Conservation (phyloP, 2,888 invertebrate species). For the Ligdia adustata region DNA sequence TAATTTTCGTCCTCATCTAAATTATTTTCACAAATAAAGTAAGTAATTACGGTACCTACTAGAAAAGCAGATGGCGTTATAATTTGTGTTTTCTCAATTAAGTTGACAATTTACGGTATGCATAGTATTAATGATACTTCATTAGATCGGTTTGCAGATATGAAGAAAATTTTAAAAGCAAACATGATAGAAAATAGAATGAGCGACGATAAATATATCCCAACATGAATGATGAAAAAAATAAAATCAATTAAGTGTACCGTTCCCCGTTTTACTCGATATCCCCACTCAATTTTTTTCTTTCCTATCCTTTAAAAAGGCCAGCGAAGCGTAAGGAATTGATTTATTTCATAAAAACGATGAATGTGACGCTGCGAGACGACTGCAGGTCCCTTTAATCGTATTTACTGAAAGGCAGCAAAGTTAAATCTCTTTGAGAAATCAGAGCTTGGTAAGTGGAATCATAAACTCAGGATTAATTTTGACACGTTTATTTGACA, state of each 20-base stretch:
- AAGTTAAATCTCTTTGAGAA: not conserved
- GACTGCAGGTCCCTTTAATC: constrained; percentile 10
- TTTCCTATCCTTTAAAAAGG: constrained; percentile 9
- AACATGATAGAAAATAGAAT: not conserved
- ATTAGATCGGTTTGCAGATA: no score
- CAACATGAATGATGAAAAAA: constrained; percentile 6
- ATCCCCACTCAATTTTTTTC: constrained; percentile 17
- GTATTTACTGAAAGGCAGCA: constrained; percentile 3
- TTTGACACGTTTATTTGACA: no score
- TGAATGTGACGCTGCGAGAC: constrained; percentile 1
- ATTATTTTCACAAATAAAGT: no score
- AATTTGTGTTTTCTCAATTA: no score
- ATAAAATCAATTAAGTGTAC: constrained; percentile 15
- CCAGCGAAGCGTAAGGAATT: constrained; percentile 14
- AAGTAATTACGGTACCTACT: no score
- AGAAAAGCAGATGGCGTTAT: no score
- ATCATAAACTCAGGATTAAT: no score
- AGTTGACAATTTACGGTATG: no score
- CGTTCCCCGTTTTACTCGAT: constrained; percentile 8
- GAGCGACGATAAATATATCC: not conserved
- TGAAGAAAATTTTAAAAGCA: no score
- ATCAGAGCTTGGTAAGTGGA: no score
- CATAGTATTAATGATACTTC: no score
- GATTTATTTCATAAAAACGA: constrained; percentile 19
- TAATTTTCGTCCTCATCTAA: no score